Percentiles rank a stretch among this genome's conserved stretches.
Evolutionary conservation across 2,888 invertebrate genomes (phyloP).

Genomic region (Cryptus armator): DNA sequence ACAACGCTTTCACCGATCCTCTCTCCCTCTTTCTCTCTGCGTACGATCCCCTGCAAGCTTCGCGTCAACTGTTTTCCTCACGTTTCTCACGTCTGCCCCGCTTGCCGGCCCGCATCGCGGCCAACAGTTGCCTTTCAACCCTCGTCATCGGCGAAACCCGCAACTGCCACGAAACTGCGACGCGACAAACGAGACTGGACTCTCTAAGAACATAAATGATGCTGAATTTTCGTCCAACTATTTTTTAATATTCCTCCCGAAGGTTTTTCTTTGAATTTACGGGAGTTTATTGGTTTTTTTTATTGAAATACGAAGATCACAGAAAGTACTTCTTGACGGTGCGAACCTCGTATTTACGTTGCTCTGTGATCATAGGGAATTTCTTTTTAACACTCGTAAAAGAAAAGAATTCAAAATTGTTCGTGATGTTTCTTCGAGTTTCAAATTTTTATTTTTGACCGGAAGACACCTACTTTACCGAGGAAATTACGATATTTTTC

Average conservation of each 20-base stretch:
- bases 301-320: not conserved
- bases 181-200: not conserved
- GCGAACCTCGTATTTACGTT: not conserved
- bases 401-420: no score
- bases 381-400: no score
- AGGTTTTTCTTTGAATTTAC: not conserved
- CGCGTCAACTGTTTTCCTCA: constrained; percentile 15
- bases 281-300: not conserved
- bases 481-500: no score
- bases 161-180: constrained; percentile 11
- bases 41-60: not conserved
- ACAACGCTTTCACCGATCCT: constrained; percentile 23
- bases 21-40: not conserved
- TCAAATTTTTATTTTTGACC: no score
- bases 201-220: not conserved
- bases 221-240: not conserved
- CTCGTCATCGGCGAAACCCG: constrained; percentile 7
- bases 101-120: constrained; percentile 10
- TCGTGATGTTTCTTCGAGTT: no score
- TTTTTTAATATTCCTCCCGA: not conserved
- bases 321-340: not conserved
- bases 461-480: no score
- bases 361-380: no score
- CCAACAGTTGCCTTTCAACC: constrained; percentile 46
- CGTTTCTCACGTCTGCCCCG: not conserved